A percentile compares a stretch with the other conserved stretches of the same genome.
Conservation (phyloP, 2,797 vertebrate species). For the Petrocephalus schoutedeni region DNA sequence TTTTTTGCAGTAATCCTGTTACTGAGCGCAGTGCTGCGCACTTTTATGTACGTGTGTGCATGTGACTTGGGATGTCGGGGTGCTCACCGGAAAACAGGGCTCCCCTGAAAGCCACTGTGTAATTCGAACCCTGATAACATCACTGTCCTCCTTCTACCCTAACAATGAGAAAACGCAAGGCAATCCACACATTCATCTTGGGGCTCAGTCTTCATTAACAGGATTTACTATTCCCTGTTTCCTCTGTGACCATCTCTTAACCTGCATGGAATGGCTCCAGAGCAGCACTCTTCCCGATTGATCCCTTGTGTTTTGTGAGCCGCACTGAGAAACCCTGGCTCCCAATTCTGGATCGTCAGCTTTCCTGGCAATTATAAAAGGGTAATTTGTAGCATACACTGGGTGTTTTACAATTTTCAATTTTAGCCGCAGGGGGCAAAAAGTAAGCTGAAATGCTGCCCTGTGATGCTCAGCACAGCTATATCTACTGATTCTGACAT, state of each 20-base stretch:
- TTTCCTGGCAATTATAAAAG: slow-evolving; percentile 32
- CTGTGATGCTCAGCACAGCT: too few species aligned
- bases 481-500: not conserved
- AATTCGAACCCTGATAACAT: not conserved
- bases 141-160: slow-evolving; percentile 26
- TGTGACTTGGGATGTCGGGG: too few species aligned
- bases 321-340: slow-evolving; percentile 34
- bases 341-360: slow-evolving; percentile 34
- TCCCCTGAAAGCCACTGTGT: too few species aligned
- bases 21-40: too few species aligned
- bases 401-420: not conserved
- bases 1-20: too few species aligned
- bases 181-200: slow-evolving; percentile 42
- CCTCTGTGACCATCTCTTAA: slow-evolving; percentile 40
- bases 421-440: not conserved
- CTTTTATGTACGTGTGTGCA: too few species aligned
- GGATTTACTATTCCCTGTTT: slow-evolving; percentile 50
- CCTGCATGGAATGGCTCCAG: slow-evolving; percentile 57
- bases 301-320: slow-evolving; percentile 43
- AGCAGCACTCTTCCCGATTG: slow-evolving; percentile 61
- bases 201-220: slow-evolving; percentile 56
- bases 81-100: too few species aligned
- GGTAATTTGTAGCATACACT: slow-evolving; percentile 28
- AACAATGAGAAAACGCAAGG: slow-evolving; percentile 32
- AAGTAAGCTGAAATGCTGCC: not conserved